Percentiles rank a stretch among this genome's conserved stretches.
Evolutionary conservation across 2,113 vertebrate species (phyloP).

Genomic region (Morone saxatilis): DNA sequence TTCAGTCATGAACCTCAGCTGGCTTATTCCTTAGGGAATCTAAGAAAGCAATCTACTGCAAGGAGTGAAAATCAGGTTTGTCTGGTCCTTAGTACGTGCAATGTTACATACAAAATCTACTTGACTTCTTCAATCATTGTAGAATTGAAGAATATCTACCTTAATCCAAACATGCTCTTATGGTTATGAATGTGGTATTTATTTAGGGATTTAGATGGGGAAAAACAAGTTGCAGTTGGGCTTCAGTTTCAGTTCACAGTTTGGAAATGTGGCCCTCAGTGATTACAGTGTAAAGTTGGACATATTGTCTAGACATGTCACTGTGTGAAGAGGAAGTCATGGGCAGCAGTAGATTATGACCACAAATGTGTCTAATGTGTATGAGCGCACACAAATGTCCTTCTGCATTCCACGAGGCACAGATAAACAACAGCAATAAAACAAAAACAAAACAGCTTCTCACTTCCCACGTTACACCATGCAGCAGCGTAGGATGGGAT

Average conservation of each 20-base stretch:
- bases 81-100: background rate
- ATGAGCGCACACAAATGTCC: constrained; percentile 7
- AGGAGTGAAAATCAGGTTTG: constrained; percentile 18
- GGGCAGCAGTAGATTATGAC: constrained; percentile 56
- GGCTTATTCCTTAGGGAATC: constrained; percentile 46
- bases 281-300: constrained; percentile 1
- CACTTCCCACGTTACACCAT: background rate
- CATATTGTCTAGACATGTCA: constrained; percentile 1
- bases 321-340: constrained; percentile 61
- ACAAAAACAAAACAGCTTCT: background rate
- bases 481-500: background rate
- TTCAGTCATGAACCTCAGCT: constrained; percentile 38
- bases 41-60: constrained; percentile 32
- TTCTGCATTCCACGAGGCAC: background rate
- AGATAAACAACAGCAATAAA: constrained; percentile 9
- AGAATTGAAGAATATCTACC: background rate
- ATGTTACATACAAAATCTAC: background rate
- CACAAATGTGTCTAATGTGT: constrained; percentile 22
- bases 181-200: background rate
- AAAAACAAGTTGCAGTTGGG: background rate
- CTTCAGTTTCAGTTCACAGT: constrained; percentile 1
- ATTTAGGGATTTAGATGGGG: background rate
- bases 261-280: background rate
- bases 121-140: background rate
- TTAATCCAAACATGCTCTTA: background rate